Conservation (phyloP, 2,888 invertebrate species). For the Hypomecis punctinalis region DNA sequence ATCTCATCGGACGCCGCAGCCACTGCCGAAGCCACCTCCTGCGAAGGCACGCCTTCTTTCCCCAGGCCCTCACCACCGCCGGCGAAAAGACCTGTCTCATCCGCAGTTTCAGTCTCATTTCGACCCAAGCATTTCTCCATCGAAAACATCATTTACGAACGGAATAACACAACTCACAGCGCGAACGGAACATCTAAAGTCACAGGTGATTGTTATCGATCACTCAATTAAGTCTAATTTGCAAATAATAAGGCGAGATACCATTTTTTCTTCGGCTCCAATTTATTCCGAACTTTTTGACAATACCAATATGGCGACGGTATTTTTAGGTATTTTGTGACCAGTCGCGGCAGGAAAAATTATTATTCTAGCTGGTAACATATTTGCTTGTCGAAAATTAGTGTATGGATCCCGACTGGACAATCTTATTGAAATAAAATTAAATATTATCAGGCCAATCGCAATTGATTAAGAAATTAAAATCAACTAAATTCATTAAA, state of each 20-base stretch:
- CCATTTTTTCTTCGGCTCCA: constrained; percentile 81
- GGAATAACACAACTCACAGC: constrained; percentile 70
- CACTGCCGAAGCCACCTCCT: constrained; percentile 76
- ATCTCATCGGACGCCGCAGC: constrained; percentile 79
- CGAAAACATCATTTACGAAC: constrained; percentile 80
- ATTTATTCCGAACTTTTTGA: constrained; percentile 80
- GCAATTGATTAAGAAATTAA: too few species aligned
- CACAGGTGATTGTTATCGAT: constrained; percentile 67
- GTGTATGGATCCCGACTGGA: background rate
- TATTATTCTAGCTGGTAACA: constrained; percentile 64
- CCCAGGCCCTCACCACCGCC: constrained; percentile 63
- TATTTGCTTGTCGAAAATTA: constrained; percentile 15
- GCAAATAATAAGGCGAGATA: constrained; percentile 70
- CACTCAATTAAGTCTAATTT: constrained; percentile 69
- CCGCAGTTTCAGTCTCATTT: constrained; percentile 66
- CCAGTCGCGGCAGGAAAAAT: constrained; percentile 68
- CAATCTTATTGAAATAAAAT: too few species aligned
- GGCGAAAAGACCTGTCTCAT: constrained; percentile 67
- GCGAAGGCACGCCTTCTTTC: constrained; percentile 67
- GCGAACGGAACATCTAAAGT: constrained; percentile 81
- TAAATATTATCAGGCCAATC: background rate
- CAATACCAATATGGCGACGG: constrained; percentile 86
- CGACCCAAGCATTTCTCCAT: constrained; percentile 77
- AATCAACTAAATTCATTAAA: background rate
- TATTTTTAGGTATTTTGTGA: constrained; percentile 83